Evolutionary conservation across 2,113 vertebrate genomes (phyloP).

Genomic region (Oenanthe melanoleuca): DNA sequence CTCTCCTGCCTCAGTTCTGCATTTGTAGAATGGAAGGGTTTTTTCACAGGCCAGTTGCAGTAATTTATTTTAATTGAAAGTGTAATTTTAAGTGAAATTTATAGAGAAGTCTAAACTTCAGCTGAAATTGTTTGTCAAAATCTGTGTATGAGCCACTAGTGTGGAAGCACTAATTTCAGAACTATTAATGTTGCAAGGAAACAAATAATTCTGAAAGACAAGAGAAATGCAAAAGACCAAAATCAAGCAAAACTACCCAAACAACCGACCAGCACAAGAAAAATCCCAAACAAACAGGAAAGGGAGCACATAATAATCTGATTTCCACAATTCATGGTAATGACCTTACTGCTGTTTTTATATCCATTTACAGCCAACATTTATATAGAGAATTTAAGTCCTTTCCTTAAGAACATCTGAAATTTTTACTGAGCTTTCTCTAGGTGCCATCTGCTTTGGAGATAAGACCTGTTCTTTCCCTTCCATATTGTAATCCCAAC

Average conservation of each 20-base stretch:
- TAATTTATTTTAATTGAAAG: background rate
- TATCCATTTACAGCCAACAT: background rate
- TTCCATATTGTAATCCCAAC: background rate
- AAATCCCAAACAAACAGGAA: background rate
- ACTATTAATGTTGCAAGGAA: background rate
- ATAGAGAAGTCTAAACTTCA: background rate
- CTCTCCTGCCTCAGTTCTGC: background rate
- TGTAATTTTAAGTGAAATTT: background rate
- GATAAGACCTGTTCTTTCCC: background rate
- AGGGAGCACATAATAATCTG: background rate
- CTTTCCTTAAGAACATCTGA: background rate
- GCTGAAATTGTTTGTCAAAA: background rate
- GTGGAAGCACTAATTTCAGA: background rate
- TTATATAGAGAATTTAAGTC: background rate
- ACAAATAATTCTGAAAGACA: background rate
- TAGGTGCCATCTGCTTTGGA: background rate
- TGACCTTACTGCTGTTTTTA: background rate
- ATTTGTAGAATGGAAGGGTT: background rate
- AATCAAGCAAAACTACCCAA: background rate
- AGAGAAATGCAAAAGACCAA: background rate
- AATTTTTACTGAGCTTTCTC: background rate
- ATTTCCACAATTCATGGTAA: background rate
- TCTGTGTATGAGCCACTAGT: background rate
- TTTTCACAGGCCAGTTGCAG: background rate
- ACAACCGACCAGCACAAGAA: background rate